phyloP scores from a whole-genome alignment of 2,888 invertebrate species.

The Cantharis rufa region DNA sequence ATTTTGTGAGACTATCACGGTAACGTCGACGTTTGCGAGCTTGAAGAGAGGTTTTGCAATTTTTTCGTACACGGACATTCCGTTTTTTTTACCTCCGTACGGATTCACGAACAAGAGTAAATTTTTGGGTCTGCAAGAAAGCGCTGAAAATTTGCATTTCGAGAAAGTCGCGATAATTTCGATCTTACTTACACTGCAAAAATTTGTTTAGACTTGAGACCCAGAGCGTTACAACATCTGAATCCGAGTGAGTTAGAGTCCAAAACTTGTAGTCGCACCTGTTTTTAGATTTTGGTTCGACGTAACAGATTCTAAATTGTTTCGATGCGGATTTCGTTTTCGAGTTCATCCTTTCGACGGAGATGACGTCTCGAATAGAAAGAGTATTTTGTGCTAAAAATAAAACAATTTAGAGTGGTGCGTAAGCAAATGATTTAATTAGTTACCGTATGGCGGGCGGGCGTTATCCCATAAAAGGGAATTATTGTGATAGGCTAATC shows the following conservation, averaged over 20 bases:
- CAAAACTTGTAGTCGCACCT: conserved; percentile 63
- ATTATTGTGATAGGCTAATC: conserved; percentile 65
- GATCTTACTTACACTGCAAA: background rate
- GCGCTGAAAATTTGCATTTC: conserved; percentile 58
- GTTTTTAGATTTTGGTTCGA: conserved; percentile 60
- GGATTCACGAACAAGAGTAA: conserved; percentile 84
- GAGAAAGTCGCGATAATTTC: background rate
- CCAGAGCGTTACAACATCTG: conserved; percentile 65
- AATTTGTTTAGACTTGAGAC: conserved; percentile 56
- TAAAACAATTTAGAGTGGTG: background rate
- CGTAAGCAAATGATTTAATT: background rate
- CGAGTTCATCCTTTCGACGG: conserved; percentile 57
- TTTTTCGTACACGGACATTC: conserved; percentile 72
- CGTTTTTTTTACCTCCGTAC: conserved; percentile 77
- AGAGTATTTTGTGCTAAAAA: conserved; percentile 54
- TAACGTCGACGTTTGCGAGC: conserved; percentile 69
- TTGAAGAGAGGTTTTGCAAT: conserved; percentile 69
- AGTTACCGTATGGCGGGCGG: conserved; percentile 61
- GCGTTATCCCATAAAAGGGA: conserved; percentile 67
- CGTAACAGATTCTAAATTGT: conserved; percentile 66
- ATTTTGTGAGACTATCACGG: conserved; percentile 70
- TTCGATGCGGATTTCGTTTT: conserved; percentile 49
- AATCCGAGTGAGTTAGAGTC: conserved; percentile 63
- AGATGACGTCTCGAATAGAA: conserved; percentile 60
- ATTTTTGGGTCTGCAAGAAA: conserved; percentile 66